Evolutionary conservation across 2,797 vertebrate species (phyloP).

Genomic region (Trematomus bernacchii): DNA sequence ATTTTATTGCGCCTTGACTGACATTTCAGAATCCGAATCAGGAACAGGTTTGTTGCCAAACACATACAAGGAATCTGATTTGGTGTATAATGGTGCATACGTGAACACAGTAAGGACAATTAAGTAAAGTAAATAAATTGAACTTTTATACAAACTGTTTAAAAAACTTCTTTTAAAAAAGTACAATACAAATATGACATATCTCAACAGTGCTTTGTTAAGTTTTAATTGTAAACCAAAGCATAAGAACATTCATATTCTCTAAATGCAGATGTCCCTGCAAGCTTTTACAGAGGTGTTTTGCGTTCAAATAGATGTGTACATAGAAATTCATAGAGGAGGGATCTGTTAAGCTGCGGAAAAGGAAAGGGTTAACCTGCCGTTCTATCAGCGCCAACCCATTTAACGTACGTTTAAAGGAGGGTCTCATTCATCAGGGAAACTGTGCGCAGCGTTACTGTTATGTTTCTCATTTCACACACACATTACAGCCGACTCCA

Average conservation of each 20-base stretch:
- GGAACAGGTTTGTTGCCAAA: too few relatives aligned
- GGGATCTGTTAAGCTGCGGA: conserved; percentile 10
- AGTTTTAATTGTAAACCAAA: conserved; percentile 1
- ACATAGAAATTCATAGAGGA: not conserved
- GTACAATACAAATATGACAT: not conserved
- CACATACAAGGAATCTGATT: too few relatives aligned
- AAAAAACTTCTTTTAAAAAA: too few relatives aligned
- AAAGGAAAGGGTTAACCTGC: conserved; percentile 50
- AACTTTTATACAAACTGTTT: too few relatives aligned
- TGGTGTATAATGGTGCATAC: too few relatives aligned
- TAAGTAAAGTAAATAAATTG: too few relatives aligned
- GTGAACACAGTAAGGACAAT: too few relatives aligned
- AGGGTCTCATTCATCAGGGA: conserved; percentile 64
- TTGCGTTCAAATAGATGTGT: not conserved
- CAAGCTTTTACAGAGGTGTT: conserved; percentile 10
- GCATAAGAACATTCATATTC: not conserved
- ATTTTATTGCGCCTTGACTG: conserved; percentile 1
- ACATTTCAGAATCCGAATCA: too few relatives aligned
- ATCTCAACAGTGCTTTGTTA: conserved; percentile 20
- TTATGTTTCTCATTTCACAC: conserved; percentile 74
- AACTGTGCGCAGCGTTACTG: conserved; percentile 51
- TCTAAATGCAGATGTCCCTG: not conserved
- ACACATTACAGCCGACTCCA: conserved; percentile 57
- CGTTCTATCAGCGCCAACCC: conserved; percentile 54
- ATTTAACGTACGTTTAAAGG: conserved; percentile 61